Conservation (phyloP, 2,888 invertebrate species). For the Lycocerus yunnanus region DNA sequence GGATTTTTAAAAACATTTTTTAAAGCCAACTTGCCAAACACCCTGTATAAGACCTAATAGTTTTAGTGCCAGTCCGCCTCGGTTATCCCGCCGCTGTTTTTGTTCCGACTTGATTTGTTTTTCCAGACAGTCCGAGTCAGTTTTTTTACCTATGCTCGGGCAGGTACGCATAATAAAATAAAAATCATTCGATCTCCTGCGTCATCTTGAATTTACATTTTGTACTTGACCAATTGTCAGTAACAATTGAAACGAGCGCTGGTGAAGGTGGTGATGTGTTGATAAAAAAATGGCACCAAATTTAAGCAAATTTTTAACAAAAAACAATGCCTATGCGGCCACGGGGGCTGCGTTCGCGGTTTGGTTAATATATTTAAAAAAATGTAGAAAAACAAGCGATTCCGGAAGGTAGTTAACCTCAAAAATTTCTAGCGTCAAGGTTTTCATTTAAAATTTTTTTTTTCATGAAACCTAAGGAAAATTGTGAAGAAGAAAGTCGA, state of each 20-base stretch:
- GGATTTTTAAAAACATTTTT: too few species aligned
- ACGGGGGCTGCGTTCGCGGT: conserved; percentile 67
- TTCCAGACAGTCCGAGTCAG: too few species aligned
- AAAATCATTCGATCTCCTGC: neutral
- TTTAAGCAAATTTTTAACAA: conserved; percentile 74
- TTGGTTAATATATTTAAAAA: conserved; percentile 62
- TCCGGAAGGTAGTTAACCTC: conserved; percentile 39
- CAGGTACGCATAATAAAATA: neutral
- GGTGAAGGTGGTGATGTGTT: neutral
- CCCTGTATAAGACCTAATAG: too few species aligned
- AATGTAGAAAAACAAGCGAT: conserved; percentile 57
- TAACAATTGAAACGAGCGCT: neutral
- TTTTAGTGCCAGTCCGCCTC: too few species aligned
- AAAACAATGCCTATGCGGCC: conserved; percentile 67
- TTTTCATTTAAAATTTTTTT: conserved; percentile 25
- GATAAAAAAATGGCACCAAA: conserved; percentile 69
- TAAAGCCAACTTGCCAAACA: too few species aligned
- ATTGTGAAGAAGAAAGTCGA: conserved; percentile 61
- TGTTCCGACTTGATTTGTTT: too few species aligned
- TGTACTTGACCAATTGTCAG: neutral
- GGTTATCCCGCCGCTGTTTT: too few species aligned
- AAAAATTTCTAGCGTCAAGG: neutral
- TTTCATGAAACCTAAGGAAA: conserved; percentile 49
- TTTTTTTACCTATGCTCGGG: too few species aligned
- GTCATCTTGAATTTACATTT: neutral